These are phyloP conservation scores for Zelostemma sp. DNA, from an alignment of 1,140 invertebrate species.

Conservation along the genomic window DNA sequence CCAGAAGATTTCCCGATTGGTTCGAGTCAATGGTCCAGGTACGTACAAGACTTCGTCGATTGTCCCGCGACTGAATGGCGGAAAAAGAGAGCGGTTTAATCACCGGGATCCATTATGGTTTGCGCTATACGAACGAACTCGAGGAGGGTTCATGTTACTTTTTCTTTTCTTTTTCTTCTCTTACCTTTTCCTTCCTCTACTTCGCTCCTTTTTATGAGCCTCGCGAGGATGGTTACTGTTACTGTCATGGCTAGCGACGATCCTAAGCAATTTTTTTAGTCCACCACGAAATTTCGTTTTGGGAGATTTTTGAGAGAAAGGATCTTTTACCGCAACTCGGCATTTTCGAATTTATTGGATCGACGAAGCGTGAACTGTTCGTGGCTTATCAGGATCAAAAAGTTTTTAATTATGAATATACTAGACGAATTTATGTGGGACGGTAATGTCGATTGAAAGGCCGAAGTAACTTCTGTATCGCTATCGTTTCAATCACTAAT, in stretches of 20 bases:
- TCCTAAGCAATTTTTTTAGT: slow-evolving; percentile 33
- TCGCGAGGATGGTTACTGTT: slow-evolving; percentile 39
- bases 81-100: slow-evolving; percentile 52
- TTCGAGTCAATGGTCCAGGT: slow-evolving; percentile 45
- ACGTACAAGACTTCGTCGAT: slow-evolving; percentile 42
- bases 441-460: too few relatives aligned
- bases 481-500: slow-evolving; percentile 17
- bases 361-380: too few relatives aligned
- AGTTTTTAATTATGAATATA: too few relatives aligned
- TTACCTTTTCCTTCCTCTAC: not conserved
- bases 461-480: not conserved
- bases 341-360: not conserved
- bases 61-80: slow-evolving; percentile 51
- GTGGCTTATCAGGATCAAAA: too few relatives aligned
- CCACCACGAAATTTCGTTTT: slow-evolving; percentile 17
- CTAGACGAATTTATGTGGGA: too few relatives aligned
- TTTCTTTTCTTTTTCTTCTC: slow-evolving; percentile 17
- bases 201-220: slow-evolving; percentile 15
- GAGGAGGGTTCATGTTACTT: slow-evolving; percentile 29
- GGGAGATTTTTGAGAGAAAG: not conserved
- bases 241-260: slow-evolving; percentile 10
- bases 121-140: slow-evolving; percentile 24
- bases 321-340: too few relatives aligned
- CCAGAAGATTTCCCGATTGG: slow-evolving; percentile 49
- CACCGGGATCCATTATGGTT: slow-evolving; percentile 53